phyloP scores from a whole-genome alignment of 2,113 vertebrate genomes.

The Rhineura floridana region DNA sequence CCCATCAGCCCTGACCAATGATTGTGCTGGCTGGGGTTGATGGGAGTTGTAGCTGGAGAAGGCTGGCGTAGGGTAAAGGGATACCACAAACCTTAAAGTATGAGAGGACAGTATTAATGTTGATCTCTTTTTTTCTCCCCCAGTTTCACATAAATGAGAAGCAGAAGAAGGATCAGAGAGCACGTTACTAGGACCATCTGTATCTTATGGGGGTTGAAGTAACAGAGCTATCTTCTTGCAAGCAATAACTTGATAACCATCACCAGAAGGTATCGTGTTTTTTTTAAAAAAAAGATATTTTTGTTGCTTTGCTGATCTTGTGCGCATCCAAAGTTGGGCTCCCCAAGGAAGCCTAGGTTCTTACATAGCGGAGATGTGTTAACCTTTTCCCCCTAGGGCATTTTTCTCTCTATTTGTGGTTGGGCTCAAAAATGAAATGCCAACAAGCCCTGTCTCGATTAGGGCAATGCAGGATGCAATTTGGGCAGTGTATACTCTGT shows the following conservation, averaged over 20 bases:
- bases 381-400: fast-evolving
- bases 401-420: not conserved
- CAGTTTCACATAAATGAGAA: slow-evolving; percentile 54
- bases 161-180: slow-evolving; percentile 20
- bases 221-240: slow-evolving; percentile 34
- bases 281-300: slow-evolving; percentile 22
- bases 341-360: not conserved
- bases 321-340: not conserved
- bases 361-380: not conserved
- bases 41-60: too few species aligned
- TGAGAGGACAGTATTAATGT: slow-evolving; percentile 8
- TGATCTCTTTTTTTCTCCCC: slow-evolving; percentile 52
- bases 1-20: too few species aligned
- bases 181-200: slow-evolving; percentile 48
- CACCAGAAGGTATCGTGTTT: slow-evolving; percentile 59
- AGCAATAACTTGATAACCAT: slow-evolving; percentile 42
- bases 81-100: not conserved
- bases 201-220: slow-evolving; percentile 36
- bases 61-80: too few species aligned
- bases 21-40: too few species aligned
- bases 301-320: not conserved
- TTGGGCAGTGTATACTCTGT: not conserved
- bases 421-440: not conserved
- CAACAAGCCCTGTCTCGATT: not conserved
- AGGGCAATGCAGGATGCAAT: not conserved